phyloP scores from a whole-genome alignment of 64 coral and sea anemone genomes.

The Trachythela sp. region DNA sequence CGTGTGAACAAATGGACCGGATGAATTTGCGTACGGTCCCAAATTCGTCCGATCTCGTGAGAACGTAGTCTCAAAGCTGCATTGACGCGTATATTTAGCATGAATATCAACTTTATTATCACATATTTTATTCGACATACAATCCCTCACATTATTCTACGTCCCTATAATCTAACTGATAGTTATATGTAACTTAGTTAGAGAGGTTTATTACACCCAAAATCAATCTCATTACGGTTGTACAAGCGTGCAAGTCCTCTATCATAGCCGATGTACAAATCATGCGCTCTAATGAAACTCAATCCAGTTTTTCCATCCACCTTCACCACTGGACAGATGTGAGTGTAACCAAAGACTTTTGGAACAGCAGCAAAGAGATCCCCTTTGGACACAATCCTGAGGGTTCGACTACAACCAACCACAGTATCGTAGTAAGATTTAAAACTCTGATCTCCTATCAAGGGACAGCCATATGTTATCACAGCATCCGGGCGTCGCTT shows the following conservation, averaged over 20 bases:
- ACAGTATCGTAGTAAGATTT: background rate
- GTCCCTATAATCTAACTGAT: too few species aligned
- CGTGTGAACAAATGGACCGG: too few species aligned
- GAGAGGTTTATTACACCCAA: background rate
- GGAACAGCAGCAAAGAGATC: background rate
- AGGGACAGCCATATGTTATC: background rate
- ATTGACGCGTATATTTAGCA: too few species aligned
- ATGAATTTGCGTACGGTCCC: too few species aligned
- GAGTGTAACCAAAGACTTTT: slow-evolving; percentile 12
- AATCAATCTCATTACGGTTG: background rate
- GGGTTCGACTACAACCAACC: background rate
- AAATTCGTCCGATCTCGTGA: too few species aligned
- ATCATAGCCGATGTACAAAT: slow-evolving; percentile 13
- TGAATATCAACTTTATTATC: too few species aligned
- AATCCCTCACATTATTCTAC: too few species aligned
- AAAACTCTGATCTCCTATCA: background rate
- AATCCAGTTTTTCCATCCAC: slow-evolving; percentile 1
- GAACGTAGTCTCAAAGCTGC: too few species aligned
- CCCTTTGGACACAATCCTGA: background rate
- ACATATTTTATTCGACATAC: too few species aligned
- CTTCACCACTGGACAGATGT: background rate
- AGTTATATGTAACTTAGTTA: background rate
- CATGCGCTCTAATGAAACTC: background rate
- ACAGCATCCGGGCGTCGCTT: background rate
- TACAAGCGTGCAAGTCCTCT: background rate